Conservation (phyloP, 2,888 invertebrate genomes). For the Nymphalis c-album region DNA sequence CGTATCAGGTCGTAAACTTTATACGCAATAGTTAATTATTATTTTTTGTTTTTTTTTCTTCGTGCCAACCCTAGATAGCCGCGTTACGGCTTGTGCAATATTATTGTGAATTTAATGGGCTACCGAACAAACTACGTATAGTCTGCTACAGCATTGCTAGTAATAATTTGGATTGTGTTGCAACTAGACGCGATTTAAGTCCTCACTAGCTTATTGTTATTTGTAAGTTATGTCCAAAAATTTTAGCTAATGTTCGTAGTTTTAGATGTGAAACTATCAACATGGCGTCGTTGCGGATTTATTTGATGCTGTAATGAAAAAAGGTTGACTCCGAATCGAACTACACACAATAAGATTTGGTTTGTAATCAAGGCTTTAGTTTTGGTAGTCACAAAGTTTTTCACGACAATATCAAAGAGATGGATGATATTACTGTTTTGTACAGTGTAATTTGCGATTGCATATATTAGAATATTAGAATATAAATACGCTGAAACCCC, state of each 20-base stretch:
- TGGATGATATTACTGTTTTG: no score
- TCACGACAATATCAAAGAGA: no score
- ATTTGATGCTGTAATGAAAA: no score
- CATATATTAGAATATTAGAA: no score
- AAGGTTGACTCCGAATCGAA: no score
- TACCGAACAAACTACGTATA: constrained; percentile 19
- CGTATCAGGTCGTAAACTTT: constrained; percentile 3
- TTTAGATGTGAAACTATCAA: constrained; percentile 18
- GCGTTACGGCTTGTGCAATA: constrained; percentile 23
- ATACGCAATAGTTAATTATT: background rate
- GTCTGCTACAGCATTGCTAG: constrained; percentile 11
- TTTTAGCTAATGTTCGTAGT: constrained; percentile 14
- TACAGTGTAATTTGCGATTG: no score
- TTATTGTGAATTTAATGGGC: constrained; percentile 32
- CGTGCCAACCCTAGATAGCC: constrained; percentile 16
- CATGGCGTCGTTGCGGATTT: background rate
- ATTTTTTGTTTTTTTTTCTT: background rate
- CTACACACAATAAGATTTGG: no score
- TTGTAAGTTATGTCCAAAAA: constrained; percentile 33
- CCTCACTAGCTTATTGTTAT: constrained; percentile 14
- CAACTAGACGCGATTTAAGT: background rate
- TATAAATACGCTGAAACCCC: no score
- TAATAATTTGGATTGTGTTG: constrained; percentile 4
- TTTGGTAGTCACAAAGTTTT: no score
- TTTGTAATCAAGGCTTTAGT: no score